phyloP scores from a whole-genome alignment of 2,888 invertebrate species.

The Tiliacea citrago region DNA sequence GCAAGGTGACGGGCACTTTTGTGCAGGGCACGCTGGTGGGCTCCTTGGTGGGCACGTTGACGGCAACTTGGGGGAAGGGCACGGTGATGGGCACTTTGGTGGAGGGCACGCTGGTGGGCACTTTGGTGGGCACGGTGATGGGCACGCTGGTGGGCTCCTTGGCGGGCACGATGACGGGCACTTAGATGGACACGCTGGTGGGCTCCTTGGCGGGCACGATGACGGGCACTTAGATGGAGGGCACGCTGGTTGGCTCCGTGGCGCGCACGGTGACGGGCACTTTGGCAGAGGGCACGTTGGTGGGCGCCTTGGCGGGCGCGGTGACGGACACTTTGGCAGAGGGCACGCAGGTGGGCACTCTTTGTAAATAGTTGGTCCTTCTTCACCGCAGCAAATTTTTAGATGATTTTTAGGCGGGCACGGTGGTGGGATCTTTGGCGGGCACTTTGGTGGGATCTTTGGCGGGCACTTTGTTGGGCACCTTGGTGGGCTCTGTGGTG shows the following conservation, averaged over 20 bases:
- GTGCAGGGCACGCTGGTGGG: background rate
- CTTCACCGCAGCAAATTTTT: background rate
- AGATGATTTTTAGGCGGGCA: background rate
- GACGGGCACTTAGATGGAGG: slow-evolving; percentile 15
- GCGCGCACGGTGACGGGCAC: background rate
- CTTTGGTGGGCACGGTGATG: background rate
- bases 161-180: background rate
- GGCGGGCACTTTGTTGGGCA: slow-evolving; percentile 1
- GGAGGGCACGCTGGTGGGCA: background rate
- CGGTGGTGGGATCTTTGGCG: background rate
- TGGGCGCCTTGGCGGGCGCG: background rate
- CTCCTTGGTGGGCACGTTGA: background rate
- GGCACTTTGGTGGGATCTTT: background rate
- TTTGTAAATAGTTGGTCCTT: slow-evolving; percentile 4
- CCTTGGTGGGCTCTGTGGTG: background rate
- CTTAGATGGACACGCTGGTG: background rate
- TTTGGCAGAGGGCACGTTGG: background rate
- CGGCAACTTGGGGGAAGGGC: background rate
- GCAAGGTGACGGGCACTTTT: background rate
- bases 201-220: background rate
- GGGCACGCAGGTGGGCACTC: background rate
- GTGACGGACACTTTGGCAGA: background rate
- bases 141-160: background rate
- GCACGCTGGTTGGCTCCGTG: background rate
- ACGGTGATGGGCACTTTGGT: background rate